phyloP scores from a whole-genome alignment of 2,797 vertebrate species.

The Enteromius argenteus region DNA sequence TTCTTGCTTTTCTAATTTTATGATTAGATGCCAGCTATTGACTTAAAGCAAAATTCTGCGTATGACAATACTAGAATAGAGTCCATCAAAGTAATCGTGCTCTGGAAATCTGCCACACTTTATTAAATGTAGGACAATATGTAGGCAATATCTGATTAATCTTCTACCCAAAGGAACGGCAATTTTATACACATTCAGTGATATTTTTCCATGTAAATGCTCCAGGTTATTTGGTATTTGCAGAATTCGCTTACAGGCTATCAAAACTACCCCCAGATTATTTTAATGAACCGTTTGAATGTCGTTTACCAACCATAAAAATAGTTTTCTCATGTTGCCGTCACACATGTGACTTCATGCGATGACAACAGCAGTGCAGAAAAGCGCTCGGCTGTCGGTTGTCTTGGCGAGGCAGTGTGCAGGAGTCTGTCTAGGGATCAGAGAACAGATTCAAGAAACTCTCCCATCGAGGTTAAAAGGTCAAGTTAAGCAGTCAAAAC shows the following conservation, averaged over 20 bases:
- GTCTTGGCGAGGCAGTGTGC: not conserved
- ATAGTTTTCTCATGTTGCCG: conserved; percentile 9
- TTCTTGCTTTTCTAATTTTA: not conserved
- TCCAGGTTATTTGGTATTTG: not conserved
- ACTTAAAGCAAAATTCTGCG: not conserved
- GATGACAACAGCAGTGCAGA: not conserved
- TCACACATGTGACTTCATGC: conserved; percentile 5
- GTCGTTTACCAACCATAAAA: conserved; percentile 17
- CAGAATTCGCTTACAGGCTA: not conserved
- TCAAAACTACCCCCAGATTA: not conserved
- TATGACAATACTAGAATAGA: not conserved
- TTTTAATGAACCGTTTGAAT: conserved; percentile 24
- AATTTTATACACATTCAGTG: not conserved
- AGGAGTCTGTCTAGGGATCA: conserved; percentile 21
- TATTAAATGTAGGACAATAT: not conserved
- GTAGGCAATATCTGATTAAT: not conserved
- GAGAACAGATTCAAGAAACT: conserved; percentile 68
- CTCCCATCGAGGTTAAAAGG: conserved; percentile 73
- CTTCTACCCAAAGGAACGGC: not conserved
- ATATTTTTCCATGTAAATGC: not conserved
- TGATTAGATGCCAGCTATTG: not conserved
- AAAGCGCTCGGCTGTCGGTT: not conserved
- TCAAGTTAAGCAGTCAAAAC: conserved; percentile 75
- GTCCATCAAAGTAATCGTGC: not conserved
- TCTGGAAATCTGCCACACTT: not conserved